Conservation (phyloP, 1,140 invertebrate genomes). For the Leptopilina clavipes region DNA sequence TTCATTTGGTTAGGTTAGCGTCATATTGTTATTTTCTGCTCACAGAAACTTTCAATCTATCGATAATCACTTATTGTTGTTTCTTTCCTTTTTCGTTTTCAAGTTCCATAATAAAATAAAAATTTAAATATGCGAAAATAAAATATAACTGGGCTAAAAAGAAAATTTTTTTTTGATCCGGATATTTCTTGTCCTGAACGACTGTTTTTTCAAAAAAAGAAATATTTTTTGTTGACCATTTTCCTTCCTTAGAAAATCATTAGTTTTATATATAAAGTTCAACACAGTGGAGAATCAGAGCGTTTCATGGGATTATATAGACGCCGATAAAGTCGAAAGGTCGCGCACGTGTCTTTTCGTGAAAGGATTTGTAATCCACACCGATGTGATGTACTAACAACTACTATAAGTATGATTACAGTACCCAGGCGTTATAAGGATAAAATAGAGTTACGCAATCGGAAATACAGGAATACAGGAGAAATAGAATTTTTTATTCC, state of each 20-base stretch:
- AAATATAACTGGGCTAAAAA: no score
- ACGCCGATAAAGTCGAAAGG: constrained; percentile 8
- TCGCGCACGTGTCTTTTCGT: background rate
- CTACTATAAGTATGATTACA: constrained; percentile 5
- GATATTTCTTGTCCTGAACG: no score
- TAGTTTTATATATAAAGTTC: no score
- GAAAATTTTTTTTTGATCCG: no score
- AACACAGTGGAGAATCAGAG: constrained; percentile 13
- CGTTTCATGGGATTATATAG: constrained; percentile 3
- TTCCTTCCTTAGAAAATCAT: no score
- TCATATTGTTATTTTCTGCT: background rate
- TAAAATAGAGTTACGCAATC: constrained; percentile 16
- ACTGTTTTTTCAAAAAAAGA: no score
- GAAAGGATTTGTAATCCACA: constrained; percentile 4
- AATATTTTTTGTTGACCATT: no score
- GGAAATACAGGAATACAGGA: constrained; percentile 3
- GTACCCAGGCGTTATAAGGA: background rate
- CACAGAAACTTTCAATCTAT: background rate
- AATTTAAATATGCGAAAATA: no score
- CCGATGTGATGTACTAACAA: constrained; percentile 1
- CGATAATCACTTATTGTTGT: no score
- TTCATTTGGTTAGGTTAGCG: background rate
- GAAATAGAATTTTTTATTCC: constrained; percentile 38
- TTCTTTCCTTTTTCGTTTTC: no score
- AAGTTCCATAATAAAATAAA: no score